Evolutionary conservation across 2,113 vertebrate genomes (phyloP).

Genomic region (Saccopteryx bilineata): DNA sequence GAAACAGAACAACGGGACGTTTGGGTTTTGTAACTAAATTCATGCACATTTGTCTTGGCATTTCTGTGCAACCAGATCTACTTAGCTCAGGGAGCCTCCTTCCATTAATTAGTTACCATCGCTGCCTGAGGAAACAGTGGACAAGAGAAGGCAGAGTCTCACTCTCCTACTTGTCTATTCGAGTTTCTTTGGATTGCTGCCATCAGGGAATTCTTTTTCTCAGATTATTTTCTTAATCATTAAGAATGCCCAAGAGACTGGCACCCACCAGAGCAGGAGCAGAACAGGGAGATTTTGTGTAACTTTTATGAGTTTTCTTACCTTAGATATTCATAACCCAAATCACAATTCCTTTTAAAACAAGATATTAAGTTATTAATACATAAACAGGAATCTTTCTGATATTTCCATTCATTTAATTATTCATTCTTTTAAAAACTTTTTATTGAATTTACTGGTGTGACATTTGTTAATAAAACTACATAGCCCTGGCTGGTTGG

Average conservation of each 20-base stretch:
- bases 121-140: background rate
- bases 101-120: background rate
- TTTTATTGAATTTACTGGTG: too few species aligned
- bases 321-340: background rate
- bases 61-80: background rate
- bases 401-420: background rate
- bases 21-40: background rate
- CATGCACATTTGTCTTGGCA: background rate
- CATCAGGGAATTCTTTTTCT: background rate
- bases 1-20: background rate
- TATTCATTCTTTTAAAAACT: background rate
- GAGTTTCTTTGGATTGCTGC: background rate
- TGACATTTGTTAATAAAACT: too few species aligned
- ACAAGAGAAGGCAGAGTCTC: background rate
- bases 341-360: background rate
- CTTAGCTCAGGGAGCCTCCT: background rate
- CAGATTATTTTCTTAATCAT: background rate
- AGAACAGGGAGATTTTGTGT: background rate
- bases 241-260: background rate
- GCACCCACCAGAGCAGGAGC: background rate
- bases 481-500: too few species aligned
- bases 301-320: background rate
- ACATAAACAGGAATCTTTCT: background rate
- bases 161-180: background rate
- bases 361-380: constrained; percentile 8